These are phyloP conservation scores for Poecile montanus DNA, from an alignment of 2,797 vertebrate species.

Conservation along the genomic window DNA sequence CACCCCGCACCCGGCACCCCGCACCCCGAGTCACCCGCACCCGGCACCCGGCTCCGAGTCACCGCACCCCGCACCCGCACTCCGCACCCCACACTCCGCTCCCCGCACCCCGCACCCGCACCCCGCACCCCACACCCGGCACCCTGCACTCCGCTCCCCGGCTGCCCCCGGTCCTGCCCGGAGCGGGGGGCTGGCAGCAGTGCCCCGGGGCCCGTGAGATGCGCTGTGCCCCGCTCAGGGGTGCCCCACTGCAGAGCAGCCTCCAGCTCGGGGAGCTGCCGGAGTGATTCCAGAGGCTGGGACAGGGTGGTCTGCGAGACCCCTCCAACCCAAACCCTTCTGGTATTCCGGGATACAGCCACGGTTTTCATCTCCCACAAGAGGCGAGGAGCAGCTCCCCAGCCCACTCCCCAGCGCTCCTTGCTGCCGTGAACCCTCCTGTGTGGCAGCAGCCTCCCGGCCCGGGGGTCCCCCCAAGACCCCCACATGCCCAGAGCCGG, in stretches of 20 bases:
- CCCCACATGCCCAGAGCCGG: accelerated
- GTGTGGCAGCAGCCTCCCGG: accelerated
- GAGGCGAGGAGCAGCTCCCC: background rate
- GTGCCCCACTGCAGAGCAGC: background rate
- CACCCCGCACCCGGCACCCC: too few relatives aligned
- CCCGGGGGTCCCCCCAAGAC: accelerated
- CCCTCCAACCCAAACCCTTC: background rate
- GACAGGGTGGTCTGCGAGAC: too few relatives aligned
- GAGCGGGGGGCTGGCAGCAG: background rate
- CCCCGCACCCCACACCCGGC: too few relatives aligned
- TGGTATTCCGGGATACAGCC: accelerated
- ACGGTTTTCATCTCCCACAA: background rate
- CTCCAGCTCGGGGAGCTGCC: background rate
- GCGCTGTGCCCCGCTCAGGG: background rate
- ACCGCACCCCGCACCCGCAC: too few relatives aligned
- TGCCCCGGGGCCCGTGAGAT: accelerated
- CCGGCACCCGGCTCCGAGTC: too few relatives aligned
- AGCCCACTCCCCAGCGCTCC: accelerated
- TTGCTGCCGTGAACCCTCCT: background rate
- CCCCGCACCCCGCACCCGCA: background rate
- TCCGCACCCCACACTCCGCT: background rate
- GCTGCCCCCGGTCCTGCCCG: background rate
- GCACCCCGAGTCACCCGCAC: too few relatives aligned
- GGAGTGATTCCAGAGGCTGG: background rate
- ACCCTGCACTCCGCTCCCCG: background rate